Base-by-base conservation (phyloP, 2,888 invertebrate species). In the Nebria brevicollis region DNA sequence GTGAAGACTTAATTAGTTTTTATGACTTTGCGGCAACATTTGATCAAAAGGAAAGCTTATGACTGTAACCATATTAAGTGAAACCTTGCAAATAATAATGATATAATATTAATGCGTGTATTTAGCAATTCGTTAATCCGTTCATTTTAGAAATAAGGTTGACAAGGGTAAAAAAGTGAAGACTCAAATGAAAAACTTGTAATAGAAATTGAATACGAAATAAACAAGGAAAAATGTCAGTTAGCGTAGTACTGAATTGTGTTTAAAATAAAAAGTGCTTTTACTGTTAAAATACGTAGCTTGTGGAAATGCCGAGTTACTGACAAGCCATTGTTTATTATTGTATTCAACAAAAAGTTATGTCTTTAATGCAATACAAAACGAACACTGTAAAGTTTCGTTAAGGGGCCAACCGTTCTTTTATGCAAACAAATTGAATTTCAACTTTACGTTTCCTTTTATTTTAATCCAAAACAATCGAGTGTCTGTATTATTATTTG, bases 401-500 rank as follows among this genome's bases (percentile, higher is more conserved):
- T 54, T 54, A 11, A 11, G 54, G 13, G 54, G 54, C 54, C 54
- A 54, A 54, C 54, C 54, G 13, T 8, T 54, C 54, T 54, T 54
- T 54, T 54, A 54, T 54, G 54, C 54, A 54, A 54, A 54, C 54
- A 54, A 54, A 54, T 54, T 54, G 54, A 54, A 54, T 54, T 54
- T 54, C 54, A 54, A 54, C 54, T 54, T 54, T 54, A 6, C 8
- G 8, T 54, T 54, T 54, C 11, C 54, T 54, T 54, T 54, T 54
- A 54, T 54, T 54, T 54, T 54, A 54, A 54, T 54, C 54, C 13
- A 54, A 54, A 54, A 54, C 54, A 54, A 54, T 54, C 54, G 54
- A 54, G 54, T 54, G 13, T 54, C 54, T 54, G 11, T 54, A 13
- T 54, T 54, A 54, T 54, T 54, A 54, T 54, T 54, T 54, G 54